Base-by-base conservation (phyloP, 2,797 vertebrate genomes). In the Hafferia zeledoni region DNA sequence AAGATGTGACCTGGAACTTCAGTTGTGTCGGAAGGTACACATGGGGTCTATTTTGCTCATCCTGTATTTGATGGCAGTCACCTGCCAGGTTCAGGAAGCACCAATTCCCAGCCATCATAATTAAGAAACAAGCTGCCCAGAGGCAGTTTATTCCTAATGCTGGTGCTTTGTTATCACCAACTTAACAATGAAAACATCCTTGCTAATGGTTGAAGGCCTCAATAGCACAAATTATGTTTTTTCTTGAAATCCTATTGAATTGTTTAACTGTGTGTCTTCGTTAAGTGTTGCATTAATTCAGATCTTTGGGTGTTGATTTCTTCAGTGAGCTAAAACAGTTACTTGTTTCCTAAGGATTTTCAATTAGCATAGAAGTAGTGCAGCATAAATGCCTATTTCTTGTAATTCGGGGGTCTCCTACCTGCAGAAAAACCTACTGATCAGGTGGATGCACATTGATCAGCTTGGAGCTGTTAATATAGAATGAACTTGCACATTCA, bases 31-130 rank as follows among this genome's bases (percentile, higher is more conserved):
- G 8, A 4, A 53, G 39, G n/a, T 77, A 33, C n/a, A 57, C 7
- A 4, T 3, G 3, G 27, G 7, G 4, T 76, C 13, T 49, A 0
- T 64, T 84, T 89, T 23, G 18, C 46, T 91, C 2, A 2, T 65
- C n/a, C 30, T 41, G 24, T 71, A 2, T 76, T 65, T 79, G 50
- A 37, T 79, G 50, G 17, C 9, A 23, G 22, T 82, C 59, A 70
- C 78, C 28, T 44, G 25, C 30, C 60, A 37, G 41, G 8, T 72
- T 49, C 9, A 28, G 57, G 69, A 83, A 60, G 17, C 47, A 59
- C 16, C 27, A 30, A 3, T 88, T 91, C 28, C 16, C 43, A 81
- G 6, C 15, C 11, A 53, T 31, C 11, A 0, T 68, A 39, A 46
- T 8, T 67, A 24, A 53, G 43, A 72, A 90, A 72, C 17, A 72